phyloP scores from a whole-genome alignment of 2,888 invertebrate genomes.

The Yponomeuta sedellus region DNA sequence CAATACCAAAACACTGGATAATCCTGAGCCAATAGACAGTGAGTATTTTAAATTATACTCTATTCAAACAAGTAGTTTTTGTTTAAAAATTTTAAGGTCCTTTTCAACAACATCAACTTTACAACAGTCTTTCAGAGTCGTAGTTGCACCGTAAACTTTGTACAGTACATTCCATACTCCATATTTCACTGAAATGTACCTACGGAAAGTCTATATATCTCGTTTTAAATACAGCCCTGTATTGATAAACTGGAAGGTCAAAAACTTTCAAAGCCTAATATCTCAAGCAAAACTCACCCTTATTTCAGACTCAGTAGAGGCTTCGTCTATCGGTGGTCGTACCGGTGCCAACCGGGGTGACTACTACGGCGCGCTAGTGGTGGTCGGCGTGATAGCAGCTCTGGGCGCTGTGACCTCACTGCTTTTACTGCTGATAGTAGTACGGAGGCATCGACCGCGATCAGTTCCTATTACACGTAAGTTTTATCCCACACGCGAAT shows the following conservation, averaged over 20 bases:
- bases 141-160: too few species aligned
- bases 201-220: too few species aligned
- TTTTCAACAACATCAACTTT: not conserved
- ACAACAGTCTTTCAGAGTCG: too few species aligned
- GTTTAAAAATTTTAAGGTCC: not conserved
- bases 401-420: constrained; percentile 89
- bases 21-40: constrained; percentile 61
- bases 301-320: constrained; percentile 21
- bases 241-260: too few species aligned
- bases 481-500: constrained; percentile 26
- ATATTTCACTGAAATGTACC: too few species aligned
- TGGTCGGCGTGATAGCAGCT: constrained; percentile 91
- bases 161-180: too few species aligned
- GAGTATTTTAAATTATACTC: constrained; percentile 30
- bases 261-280: not conserved
- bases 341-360: constrained; percentile 71
- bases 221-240: too few species aligned
- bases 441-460: constrained; percentile 79
- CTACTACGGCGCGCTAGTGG: constrained; percentile 92
- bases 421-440: constrained; percentile 85
- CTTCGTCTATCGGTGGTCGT: constrained; percentile 62
- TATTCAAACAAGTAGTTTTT: not conserved
- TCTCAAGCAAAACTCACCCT: not conserved
- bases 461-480: constrained; percentile 67
- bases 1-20: constrained; percentile 83